Evolutionary conservation across 2,888 invertebrate species (phyloP), one percentile per base, ranked within the genome.

Genomic region (Girardia tigrina): DNA sequence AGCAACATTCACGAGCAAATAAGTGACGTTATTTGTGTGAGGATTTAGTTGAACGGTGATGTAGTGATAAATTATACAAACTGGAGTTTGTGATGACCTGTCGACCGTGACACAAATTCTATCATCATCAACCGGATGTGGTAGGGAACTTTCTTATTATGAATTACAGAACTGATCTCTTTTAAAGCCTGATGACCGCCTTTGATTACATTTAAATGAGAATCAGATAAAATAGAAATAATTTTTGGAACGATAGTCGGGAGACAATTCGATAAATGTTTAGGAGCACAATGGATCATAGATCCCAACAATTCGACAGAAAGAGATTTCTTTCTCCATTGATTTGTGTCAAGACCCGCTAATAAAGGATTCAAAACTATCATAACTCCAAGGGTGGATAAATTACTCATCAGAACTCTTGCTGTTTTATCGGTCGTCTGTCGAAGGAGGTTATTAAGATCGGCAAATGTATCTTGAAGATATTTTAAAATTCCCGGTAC

Each of bases 201-300:
- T 82, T 91, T 91, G 86, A 94, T 94, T 36, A 97, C 94, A 85
- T 92, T 92, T 81, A 91, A 90, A 83, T 99, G 98, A 0, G 97
- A 95, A 86, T 98, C 98, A 78, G 94, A 91, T 73, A 98, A 87
- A 36, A 94, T 92, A 85, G 94, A 94, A 78, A 95, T 94, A 42
- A 98, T 87, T 82, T 94, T 93, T 23, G 98, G 98, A 77, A 99
- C 97, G 83, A 99, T 97, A 83, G 90, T 92, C 0, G 98, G 98
- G 80, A 98, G 87, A 84, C 97, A 97, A 0, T 94, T 93, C 1
- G 95, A 95, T 78, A 99, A 86, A 85, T 99, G 98, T 84, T 95
- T 94, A 0, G 98, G 98, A 0, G 98, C 98, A 85, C 97, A 98
- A 86, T 90, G 94, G 0, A 97, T 95, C 95, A 98, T 97, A 14